These are phyloP conservation scores for Acanthornis magna DNA, from an alignment of 2,797 vertebrate species.

Conservation along the genomic window DNA sequence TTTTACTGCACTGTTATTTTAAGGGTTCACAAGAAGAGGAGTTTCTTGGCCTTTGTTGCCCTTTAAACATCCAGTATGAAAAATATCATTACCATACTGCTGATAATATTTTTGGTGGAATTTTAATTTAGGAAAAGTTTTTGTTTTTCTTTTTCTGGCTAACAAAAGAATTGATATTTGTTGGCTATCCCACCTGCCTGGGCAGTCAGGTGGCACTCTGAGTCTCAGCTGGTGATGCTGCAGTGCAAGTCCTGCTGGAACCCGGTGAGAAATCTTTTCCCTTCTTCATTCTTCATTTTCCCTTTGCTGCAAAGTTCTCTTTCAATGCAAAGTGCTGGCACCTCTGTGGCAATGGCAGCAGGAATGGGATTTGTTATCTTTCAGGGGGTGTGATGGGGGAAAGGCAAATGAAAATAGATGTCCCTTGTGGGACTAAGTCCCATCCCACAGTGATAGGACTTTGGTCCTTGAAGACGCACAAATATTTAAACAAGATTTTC, in stretches of 20 bases:
- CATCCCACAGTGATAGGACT: not conserved
- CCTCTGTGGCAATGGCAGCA: not conserved
- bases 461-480: not conserved
- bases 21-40: not conserved
- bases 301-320: not conserved
- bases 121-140: not conserved
- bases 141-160: not conserved
- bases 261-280: not conserved
- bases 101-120: not conserved
- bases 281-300: not conserved
- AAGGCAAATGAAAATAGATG: not conserved
- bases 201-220: not conserved
- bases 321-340: not conserved
- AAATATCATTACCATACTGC: not conserved
- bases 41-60: not conserved
- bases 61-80: not conserved
- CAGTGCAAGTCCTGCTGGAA: not conserved
- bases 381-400: not conserved
- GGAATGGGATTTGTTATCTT: not conserved
- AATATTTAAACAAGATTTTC: not conserved
- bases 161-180: not conserved
- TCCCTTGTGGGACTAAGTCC: not conserved
- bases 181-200: not conserved
- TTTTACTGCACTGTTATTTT: not conserved
- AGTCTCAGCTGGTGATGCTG: not conserved